Base-by-base conservation (phyloP, 1,140 invertebrate species). In the Mesaphorura yosii region DNA sequence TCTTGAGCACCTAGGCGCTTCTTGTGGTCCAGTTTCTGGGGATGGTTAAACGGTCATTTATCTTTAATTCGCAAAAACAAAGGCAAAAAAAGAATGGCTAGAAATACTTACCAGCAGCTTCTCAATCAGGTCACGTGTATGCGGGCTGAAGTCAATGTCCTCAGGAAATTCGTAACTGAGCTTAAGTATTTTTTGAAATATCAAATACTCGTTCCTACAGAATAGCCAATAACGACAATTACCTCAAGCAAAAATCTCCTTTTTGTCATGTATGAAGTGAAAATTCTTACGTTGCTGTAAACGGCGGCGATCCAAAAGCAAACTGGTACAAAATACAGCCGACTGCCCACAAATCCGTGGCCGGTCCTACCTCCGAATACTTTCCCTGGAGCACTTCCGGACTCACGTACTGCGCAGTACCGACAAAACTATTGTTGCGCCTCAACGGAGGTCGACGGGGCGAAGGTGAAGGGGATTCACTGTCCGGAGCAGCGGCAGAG, bases 401-500 rank as follows among this genome's bases (percentile, higher is more conserved):
- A 40, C 91, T 94, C 0, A 98, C 92, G 72, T 98, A 99, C 68
- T 98, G 93, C 0, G 95, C 93, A 15, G 95, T 98, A n/a, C 95
- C 94, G 4, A 97, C 92, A 72, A 98, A 97, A 66, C 92, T 96
- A 65, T 85, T 86, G 60, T 76, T 77, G 46, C 84, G 65, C 5
- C 31, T 22, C 5, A 15, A 10, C 22, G 14, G 31, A n/a, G n/a
- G n/a, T n/a, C n/a, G n/a, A n/a, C n/a, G 7, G 6, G 6, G 7
- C 10, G 12, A 6, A 17, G 10, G 22, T 20, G n/a, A 20, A 17
- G 7, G 12, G 10, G 6, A 27, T 46, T 46, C 14, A 26, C 22
- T 46, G 20, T 10, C 26, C 10, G 10, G 7, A 5, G 7, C 20
- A 4, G 10, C 15, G 28, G 7, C 12, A 10, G 26, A 46, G 44